phyloP scores from a whole-genome alignment of 1,140 invertebrate genomes.

The Aporrectodea caliginosa region DNA sequence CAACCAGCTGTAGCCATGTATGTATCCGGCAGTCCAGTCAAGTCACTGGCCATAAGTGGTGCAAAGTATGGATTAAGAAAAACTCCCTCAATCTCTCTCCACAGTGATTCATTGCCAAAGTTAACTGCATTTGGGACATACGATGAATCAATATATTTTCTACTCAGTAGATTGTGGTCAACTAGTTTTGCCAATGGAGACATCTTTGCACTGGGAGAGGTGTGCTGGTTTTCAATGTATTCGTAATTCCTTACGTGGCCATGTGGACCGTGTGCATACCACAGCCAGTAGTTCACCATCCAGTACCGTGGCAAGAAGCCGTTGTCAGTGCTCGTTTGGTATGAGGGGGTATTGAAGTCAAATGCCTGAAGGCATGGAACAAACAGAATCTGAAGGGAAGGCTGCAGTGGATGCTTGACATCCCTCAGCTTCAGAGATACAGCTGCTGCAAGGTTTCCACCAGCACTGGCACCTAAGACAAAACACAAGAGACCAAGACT shows the following conservation, averaged over 20 bases:
- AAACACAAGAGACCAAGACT: no score
- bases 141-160: slow-evolving; percentile 26
- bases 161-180: slow-evolving; percentile 38
- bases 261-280: slow-evolving; percentile 26
- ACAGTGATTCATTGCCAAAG: slow-evolving; percentile 22
- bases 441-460: slow-evolving; percentile 31
- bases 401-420: slow-evolving; percentile 6
- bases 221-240: slow-evolving; percentile 33
- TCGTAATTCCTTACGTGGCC: not conserved
- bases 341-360: slow-evolving; percentile 44
- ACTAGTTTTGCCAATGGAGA: slow-evolving; percentile 33
- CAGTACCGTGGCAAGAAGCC: slow-evolving; percentile 22
- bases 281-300: slow-evolving; percentile 29
- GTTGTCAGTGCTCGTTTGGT: slow-evolving; percentile 26
- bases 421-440: slow-evolving; percentile 26
- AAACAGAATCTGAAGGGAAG: slow-evolving; percentile 19
- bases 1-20: slow-evolving; percentile 26
- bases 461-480: slow-evolving; percentile 25
- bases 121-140: slow-evolving; percentile 9
- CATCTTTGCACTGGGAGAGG: slow-evolving; percentile 32
- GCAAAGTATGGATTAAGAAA: slow-evolving; percentile 31
- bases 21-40: slow-evolving; percentile 31
- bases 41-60: slow-evolving; percentile 30
- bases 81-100: slow-evolving; percentile 5
- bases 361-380: slow-evolving; percentile 28